phyloP scores from a whole-genome alignment of 2,888 invertebrate species.

The Phengaris alcon region DNA sequence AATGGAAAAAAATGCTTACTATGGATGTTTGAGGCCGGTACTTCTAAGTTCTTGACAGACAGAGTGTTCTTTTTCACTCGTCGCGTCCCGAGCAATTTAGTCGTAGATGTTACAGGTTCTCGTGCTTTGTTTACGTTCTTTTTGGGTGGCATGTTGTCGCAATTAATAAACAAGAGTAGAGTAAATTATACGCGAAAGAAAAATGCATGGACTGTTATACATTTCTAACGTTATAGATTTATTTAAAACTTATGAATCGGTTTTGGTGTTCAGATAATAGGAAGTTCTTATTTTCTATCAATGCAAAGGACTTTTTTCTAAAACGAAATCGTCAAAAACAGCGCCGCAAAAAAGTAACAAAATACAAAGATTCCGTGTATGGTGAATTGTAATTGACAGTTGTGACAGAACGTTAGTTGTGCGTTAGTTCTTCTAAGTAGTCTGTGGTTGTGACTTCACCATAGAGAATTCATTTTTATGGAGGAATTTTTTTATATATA shows the following conservation, averaged over 20 bases:
- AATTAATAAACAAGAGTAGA: constrained; percentile 4
- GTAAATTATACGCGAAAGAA: constrained; percentile 19
- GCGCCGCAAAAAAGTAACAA: constrained; percentile 10
- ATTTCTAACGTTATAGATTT: neutral
- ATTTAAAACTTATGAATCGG: neutral
- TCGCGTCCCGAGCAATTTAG: constrained; percentile 33
- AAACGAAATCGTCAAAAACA: neutral
- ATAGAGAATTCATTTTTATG: too few species aligned
- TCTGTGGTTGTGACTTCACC: neutral
- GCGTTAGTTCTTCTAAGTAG: too few species aligned
- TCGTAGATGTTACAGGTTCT: constrained; percentile 25
- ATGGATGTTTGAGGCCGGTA: neutral
- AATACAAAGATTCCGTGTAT: neutral
- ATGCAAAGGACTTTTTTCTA: neutral
- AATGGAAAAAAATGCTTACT: constrained; percentile 11
- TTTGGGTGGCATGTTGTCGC: constrained; percentile 45
- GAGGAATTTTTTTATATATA: too few species aligned
- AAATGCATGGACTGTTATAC: neutral
- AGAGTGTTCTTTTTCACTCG: constrained; percentile 42
- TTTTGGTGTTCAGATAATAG: neutral
- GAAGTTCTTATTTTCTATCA: neutral
- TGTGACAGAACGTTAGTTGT: too few species aligned
- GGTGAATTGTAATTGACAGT: neutral
- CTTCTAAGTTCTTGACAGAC: constrained; percentile 41
- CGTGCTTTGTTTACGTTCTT: constrained; percentile 39